A percentile compares a stretch with the other conserved stretches of the same genome.
These are phyloP conservation scores for Atta texana DNA, from an alignment of 1,140 invertebrate genomes.

Conservation along the genomic window DNA sequence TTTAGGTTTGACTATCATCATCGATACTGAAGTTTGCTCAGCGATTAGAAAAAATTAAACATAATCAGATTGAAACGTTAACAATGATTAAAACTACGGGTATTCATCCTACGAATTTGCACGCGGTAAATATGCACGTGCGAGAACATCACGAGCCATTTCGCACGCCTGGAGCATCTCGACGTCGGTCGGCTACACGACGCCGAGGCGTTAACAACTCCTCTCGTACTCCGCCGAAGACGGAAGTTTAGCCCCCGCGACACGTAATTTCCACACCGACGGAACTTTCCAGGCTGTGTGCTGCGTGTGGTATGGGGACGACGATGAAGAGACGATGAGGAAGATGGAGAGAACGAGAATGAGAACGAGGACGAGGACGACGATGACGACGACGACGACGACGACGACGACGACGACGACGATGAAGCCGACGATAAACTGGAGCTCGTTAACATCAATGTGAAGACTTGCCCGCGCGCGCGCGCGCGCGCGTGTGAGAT, in stretches of 20 bases:
- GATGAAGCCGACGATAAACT: slow-evolving; percentile 70
- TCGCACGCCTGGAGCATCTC: slow-evolving; percentile 33
- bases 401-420: slow-evolving; percentile 48
- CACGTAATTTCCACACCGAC: slow-evolving; percentile 66
- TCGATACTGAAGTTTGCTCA: not conserved
- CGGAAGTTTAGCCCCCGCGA: slow-evolving; percentile 53
- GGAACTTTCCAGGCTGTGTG: slow-evolving; percentile 43
- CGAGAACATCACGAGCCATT: slow-evolving; percentile 55
- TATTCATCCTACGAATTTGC: not conserved
- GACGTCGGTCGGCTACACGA: slow-evolving; percentile 43
- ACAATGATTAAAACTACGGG: not conserved
- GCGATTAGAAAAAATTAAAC: not conserved
- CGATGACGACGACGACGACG: not conserved
- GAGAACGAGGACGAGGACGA: slow-evolving; percentile 14
- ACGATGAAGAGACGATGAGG: slow-evolving; percentile 31
- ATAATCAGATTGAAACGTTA: not conserved
- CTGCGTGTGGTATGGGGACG: slow-evolving; percentile 49
- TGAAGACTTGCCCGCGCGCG: slow-evolving; percentile 47
- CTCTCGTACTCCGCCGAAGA: slow-evolving; percentile 31
- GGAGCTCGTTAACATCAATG: slow-evolving; percentile 73
- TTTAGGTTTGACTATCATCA: not conserved
- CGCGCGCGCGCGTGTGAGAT: slow-evolving; percentile 46
- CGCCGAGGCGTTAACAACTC: slow-evolving; percentile 28
- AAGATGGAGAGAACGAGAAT: slow-evolving; percentile 38
- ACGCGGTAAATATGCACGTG: slow-evolving; percentile 22